Percentiles rank a stretch among this genome's conserved stretches.
phyloP scores from a whole-genome alignment of 2,113 vertebrate species.

The Cynoglossus semilaevis region DNA sequence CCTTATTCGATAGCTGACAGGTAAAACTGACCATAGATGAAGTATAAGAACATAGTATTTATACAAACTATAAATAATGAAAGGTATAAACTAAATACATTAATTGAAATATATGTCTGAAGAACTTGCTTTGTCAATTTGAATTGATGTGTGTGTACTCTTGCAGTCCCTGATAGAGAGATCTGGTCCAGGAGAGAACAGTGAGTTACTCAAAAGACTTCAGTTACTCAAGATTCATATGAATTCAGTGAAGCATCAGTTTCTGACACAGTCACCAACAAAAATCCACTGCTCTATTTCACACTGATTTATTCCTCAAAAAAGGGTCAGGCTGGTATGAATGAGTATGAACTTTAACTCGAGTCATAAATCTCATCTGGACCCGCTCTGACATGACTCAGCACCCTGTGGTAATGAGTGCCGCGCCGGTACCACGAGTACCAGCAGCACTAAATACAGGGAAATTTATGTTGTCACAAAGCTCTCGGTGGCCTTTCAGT shows the following conservation, averaged over 20 bases:
- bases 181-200: not conserved
- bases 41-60: too few species aligned
- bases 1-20: too few species aligned
- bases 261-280: conserved; percentile 11
- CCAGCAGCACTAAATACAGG: not conserved
- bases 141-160: not conserved
- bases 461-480: conserved; percentile 35
- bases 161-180: not conserved
- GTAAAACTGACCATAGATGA: too few species aligned
- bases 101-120: too few species aligned
- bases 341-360: conserved; percentile 36
- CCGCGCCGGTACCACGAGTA: conserved; percentile 31
- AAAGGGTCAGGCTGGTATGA: conserved; percentile 26
- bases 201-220: not conserved
- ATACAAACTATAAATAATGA: too few species aligned
- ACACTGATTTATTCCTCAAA: conserved; percentile 31
- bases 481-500: conserved; percentile 29
- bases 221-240: conserved; percentile 25
- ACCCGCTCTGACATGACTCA: conserved; percentile 22
- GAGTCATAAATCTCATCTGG: conserved; percentile 39
- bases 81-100: too few species aligned
- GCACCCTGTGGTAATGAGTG: conserved; percentile 28
- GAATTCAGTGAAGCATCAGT: conserved; percentile 26
- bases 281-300: conserved; percentile 26
- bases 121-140: too few species aligned